Percentiles rank a stretch among this genome's conserved stretches.
phyloP scores from a whole-genome alignment of 2,797 vertebrate genomes.

The Gallinago nigripennis region DNA sequence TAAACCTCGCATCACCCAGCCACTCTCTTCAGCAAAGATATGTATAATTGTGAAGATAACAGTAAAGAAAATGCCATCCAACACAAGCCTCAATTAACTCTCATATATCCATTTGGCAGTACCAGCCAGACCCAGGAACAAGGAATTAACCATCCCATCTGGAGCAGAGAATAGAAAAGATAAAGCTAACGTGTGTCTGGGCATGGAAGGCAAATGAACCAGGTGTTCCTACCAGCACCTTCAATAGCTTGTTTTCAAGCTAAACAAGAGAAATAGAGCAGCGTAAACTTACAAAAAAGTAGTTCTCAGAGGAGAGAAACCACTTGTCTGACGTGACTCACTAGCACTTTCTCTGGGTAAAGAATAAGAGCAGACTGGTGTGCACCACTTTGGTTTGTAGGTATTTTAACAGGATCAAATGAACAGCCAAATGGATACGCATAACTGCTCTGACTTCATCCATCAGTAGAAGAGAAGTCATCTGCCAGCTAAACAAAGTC shows the following conservation, averaged over 20 bases:
- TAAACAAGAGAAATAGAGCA: background rate
- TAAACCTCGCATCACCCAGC: background rate
- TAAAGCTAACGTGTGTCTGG: background rate
- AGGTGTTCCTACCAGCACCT: background rate
- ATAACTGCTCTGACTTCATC: background rate
- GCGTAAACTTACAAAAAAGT: background rate
- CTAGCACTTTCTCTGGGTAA: background rate
- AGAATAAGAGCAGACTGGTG: background rate
- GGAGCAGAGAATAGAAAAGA: background rate
- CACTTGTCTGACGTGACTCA: background rate
- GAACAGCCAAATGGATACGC: background rate
- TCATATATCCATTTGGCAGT: background rate
- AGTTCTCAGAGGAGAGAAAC: background rate
- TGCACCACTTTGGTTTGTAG: background rate
- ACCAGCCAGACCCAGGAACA: background rate
- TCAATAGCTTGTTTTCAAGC: background rate
- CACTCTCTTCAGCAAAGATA: background rate
- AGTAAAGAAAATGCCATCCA: background rate
- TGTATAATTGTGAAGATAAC: background rate
- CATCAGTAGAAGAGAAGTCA: background rate
- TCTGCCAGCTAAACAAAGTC: background rate
- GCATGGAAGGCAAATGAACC: background rate
- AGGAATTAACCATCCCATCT: background rate
- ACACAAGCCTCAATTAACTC: background rate
- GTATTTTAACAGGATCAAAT: background rate